Base-by-base conservation (phyloP, 1,140 invertebrate species). In the Drosophila kanapiae region DNA sequence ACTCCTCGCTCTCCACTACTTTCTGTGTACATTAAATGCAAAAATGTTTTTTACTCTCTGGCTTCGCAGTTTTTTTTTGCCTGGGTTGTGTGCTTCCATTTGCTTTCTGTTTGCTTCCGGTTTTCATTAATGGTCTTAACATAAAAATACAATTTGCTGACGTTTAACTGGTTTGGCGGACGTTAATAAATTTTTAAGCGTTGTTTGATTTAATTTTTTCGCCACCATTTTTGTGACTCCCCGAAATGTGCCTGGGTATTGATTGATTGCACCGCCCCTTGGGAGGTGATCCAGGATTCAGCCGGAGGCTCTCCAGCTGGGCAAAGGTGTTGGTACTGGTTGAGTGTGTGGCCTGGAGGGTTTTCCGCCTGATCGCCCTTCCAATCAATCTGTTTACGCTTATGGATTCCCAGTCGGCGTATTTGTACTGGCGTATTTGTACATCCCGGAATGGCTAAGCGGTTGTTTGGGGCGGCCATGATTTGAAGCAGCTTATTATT, bases 101-200 rank as follows among this genome's bases (percentile, higher is more conserved):
- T 63, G 68, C 53, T 43, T 59, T 87, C 67, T 87, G 83, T 83
- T 87, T 88, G 84, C 80, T 80, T 87, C 80, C 77, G 84, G 72
- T 87, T 87, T 87, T 87, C 84, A 87, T 87, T 87, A 87, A 87
- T 87, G 84, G 83, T 80, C 80, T 87, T 88, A 88, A 87, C 83
- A 87, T 87, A 88, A 87, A 87, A 87, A 87, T 87, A 87, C 83
- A 87, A 87, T 87, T 87, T 87, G 80, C 83, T 87, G 84, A 78
- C 84, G 68, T 87, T 87, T 87, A 87, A 88, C 84, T 83, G 80
- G 77, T 60, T 88, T 80, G 83, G 65, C 83, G 75, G 71, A 75
- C 54, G 68, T 83, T 83, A 83, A 88, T 87, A 83, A 88, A 87
- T 87, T 78, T 82, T 87, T 80, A 83, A 87, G 80, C 84, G 84